Percentiles rank a stretch among this genome's conserved stretches.
Evolutionary conservation across 1,140 invertebrate species (phyloP).

Genomic region (Papilio dardanus): DNA sequence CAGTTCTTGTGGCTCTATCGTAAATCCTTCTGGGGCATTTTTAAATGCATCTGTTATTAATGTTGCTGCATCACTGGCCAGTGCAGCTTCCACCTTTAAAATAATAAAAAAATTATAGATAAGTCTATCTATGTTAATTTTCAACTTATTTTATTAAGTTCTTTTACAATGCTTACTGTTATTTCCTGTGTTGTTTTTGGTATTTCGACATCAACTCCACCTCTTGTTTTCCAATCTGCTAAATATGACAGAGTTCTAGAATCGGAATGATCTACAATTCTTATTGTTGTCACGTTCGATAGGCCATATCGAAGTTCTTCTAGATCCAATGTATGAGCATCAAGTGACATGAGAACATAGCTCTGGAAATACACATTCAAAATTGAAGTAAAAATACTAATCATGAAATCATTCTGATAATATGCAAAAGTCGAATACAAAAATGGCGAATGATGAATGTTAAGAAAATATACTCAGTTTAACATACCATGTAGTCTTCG

Average conservation of each 20-base stretch:
- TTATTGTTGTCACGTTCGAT: slow-evolving; percentile 89
- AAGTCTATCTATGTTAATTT: too few relatives aligned
- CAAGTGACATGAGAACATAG: slow-evolving; percentile 84
- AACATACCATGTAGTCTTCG: slow-evolving; percentile 86
- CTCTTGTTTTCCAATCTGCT: slow-evolving; percentile 68
- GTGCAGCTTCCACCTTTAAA: slow-evolving; percentile 66
- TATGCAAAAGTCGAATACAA: too few relatives aligned
- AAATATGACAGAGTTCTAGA: slow-evolving; percentile 62
- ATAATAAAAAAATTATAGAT: neutral
- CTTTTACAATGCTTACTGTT: slow-evolving; percentile 55
- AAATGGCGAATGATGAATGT: too few relatives aligned
- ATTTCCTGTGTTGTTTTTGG: slow-evolving; percentile 65
- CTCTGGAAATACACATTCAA: slow-evolving; percentile 53
- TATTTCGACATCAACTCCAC: slow-evolving; percentile 54
- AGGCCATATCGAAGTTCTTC: slow-evolving; percentile 84
- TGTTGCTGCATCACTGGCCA: slow-evolving; percentile 71
- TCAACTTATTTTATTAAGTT: neutral
- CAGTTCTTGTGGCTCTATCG: slow-evolving; percentile 58
- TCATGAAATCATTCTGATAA: too few relatives aligned
- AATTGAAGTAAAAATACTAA: too few relatives aligned
- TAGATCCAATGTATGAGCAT: slow-evolving; percentile 89
- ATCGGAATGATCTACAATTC: slow-evolving; percentile 87
- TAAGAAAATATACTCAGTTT: neutral
- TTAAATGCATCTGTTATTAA: slow-evolving; percentile 70
- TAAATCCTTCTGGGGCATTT: slow-evolving; percentile 63